Percentiles rank a stretch among this genome's conserved stretches.
Conservation (phyloP, 2,888 invertebrate species). For the Sarcophaga subvicina region DNA sequence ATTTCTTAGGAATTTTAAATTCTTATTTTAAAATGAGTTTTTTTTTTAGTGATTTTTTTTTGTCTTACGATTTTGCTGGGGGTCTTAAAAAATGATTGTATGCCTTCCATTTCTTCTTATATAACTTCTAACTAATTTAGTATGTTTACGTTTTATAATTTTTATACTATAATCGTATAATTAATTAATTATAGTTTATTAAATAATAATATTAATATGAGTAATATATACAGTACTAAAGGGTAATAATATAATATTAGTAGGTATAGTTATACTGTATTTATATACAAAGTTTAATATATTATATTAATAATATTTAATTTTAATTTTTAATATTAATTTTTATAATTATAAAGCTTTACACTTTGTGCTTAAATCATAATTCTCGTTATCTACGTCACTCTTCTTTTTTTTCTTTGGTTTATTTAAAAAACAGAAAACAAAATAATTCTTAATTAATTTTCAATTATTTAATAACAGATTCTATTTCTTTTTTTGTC, state of each 20-base stretch:
- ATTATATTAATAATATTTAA: not conserved
- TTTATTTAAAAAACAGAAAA: conserved; percentile 12
- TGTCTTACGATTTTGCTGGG: not conserved
- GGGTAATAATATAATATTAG: too few relatives aligned
- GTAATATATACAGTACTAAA: not conserved
- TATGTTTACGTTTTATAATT: conserved; percentile 38
- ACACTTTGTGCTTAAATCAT: conserved; percentile 63
- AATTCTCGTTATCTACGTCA: too few relatives aligned
- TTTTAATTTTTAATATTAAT: conserved; percentile 32
- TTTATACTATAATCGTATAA: conserved; percentile 16
- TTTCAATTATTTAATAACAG: too few relatives aligned
- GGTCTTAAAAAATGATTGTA: conserved; percentile 59
- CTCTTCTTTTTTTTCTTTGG: not conserved
- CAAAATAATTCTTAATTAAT: too few relatives aligned
- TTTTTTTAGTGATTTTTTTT: conserved; percentile 39
- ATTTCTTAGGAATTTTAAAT: too few relatives aligned
- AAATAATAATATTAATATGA: too few relatives aligned
- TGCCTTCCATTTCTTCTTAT: conserved; percentile 68
- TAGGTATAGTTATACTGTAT: too few relatives aligned
- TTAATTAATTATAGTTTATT: too few relatives aligned
- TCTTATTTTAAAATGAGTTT: too few relatives aligned
- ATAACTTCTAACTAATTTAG: conserved; percentile 72
- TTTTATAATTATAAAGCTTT: conserved; percentile 59
- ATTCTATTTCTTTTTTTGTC: not conserved
- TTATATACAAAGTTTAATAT: too few relatives aligned